These are phyloP conservation scores for Yponomeuta cagnagella DNA, from an alignment of 2,888 invertebrate species.

Conservation along the genomic window DNA sequence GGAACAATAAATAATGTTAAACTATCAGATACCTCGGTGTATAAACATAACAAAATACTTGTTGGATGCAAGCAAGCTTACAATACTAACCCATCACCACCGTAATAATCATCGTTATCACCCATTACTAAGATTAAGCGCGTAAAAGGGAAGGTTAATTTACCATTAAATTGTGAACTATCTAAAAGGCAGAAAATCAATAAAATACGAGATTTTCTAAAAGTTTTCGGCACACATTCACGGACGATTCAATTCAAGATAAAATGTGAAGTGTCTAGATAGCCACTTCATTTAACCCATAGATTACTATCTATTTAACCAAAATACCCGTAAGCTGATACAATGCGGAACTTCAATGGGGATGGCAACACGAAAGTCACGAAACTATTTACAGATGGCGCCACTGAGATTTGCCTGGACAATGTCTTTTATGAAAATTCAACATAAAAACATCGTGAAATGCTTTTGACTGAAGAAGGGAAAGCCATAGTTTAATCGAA, in stretches of 20 bases:
- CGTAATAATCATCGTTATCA: slow-evolving; percentile 65
- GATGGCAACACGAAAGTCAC: too few relatives aligned
- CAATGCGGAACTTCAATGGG: too few relatives aligned
- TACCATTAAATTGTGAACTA: slow-evolving; percentile 20
- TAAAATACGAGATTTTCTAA: neutral
- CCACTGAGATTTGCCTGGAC: too few relatives aligned
- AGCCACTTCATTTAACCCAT: too few relatives aligned
- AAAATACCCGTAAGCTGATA: too few relatives aligned
- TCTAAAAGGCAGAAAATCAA: neutral
- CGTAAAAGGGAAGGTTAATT: slow-evolving; percentile 17
- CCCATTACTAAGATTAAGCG: slow-evolving; percentile 35
- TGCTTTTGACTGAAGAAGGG: too few relatives aligned
- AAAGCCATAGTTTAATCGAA: too few relatives aligned
- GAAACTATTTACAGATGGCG: too few relatives aligned
- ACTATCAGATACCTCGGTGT: neutral
- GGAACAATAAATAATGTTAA: neutral
- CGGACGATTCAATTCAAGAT: neutral
- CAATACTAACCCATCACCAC: slow-evolving; percentile 70
- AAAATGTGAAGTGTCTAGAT: too few relatives aligned
- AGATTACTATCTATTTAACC: too few relatives aligned
- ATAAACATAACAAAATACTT: neutral
- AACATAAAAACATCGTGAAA: too few relatives aligned
- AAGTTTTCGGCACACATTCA: neutral
- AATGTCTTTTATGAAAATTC: too few relatives aligned
- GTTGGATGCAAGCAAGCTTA: slow-evolving; percentile 26